phyloP scores from a whole-genome alignment of 53 echinoderm and acorn worm genomes.

The Antedon mediterranea region DNA sequence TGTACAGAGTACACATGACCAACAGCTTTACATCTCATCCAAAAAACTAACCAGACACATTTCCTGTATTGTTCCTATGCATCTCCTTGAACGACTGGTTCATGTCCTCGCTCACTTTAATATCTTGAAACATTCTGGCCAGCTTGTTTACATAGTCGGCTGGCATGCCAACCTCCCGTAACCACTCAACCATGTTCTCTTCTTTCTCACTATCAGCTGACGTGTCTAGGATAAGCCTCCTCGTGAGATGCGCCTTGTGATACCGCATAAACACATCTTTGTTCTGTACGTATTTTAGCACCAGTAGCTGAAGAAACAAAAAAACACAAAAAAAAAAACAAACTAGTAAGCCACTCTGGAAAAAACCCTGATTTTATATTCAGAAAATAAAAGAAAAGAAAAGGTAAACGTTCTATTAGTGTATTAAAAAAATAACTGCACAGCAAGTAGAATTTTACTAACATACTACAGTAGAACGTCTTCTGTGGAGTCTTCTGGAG shows the following conservation, averaged over 20 bases:
- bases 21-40: background rate
- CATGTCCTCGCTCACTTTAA: slow-evolving; percentile 96
- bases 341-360: too few relatives aligned
- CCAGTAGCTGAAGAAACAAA: slow-evolving; percentile 49
- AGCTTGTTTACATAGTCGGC: slow-evolving; percentile 98
- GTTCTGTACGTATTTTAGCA: slow-evolving; percentile 93
- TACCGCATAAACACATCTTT: slow-evolving; percentile 98
- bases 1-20: too few relatives aligned
- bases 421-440: too few relatives aligned
- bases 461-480: too few relatives aligned
- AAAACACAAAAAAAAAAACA: background rate
- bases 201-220: slow-evolving; percentile 99
- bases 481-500: too few relatives aligned
- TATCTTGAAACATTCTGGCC: slow-evolving; percentile 97
- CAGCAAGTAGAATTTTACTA: too few relatives aligned
- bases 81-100: slow-evolving; percentile 85
- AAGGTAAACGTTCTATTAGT: too few relatives aligned
- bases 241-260: slow-evolving; percentile 90
- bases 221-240: slow-evolving; percentile 82
- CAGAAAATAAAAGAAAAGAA: too few relatives aligned
- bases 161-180: slow-evolving; percentile 98
- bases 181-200: slow-evolving; percentile 99
- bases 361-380: too few relatives aligned
- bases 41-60: slow-evolving; percentile 47
- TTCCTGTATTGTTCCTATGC: slow-evolving; percentile 80